Evolutionary conservation across 1,140 invertebrate genomes (phyloP).

Genomic region (Drosophila mojavensis): DNA sequence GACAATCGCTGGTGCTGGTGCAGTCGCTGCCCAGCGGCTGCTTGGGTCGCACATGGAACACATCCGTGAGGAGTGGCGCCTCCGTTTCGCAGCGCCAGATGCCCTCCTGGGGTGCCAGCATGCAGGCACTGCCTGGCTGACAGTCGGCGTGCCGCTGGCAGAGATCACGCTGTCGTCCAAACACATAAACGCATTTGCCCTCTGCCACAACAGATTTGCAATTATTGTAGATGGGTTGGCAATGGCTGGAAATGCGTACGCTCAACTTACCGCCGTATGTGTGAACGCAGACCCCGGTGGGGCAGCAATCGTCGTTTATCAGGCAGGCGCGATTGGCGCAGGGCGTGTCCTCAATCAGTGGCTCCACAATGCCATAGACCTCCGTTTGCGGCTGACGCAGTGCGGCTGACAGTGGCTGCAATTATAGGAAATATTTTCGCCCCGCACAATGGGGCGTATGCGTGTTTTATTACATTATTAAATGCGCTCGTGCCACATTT

Average conservation of each 20-base stretch:
- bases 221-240: neutral
- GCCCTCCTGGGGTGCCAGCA: constrained; percentile 86
- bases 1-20: constrained; percentile 92
- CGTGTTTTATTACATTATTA: constrained; percentile 25
- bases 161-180: constrained; percentile 90
- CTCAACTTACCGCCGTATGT: constrained; percentile 87
- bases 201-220: constrained; percentile 52
- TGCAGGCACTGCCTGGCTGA: constrained; percentile 89
- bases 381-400: constrained; percentile 63
- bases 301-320: constrained; percentile 91
- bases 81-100: constrained; percentile 89
- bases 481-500: neutral
- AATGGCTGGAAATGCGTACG: too few relatives aligned
- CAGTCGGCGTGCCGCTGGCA: constrained; percentile 91
- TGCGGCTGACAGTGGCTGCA: constrained; percentile 45
- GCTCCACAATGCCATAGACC: constrained; percentile 85
- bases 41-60: constrained; percentile 50
- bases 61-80: constrained; percentile 44
- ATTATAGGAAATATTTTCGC: constrained; percentile 35
- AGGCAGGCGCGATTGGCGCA: constrained; percentile 88
- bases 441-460: constrained; percentile 19
- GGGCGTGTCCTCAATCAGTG: constrained; percentile 86
- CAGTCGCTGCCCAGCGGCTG: constrained; percentile 95
- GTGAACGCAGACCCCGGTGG: constrained; percentile 89
- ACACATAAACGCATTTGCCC: constrained; percentile 89